Percentiles rank a stretch among this genome's conserved stretches.
phyloP scores from a whole-genome alignment of 1,140 invertebrate species.

The Conus betulinus region DNA sequence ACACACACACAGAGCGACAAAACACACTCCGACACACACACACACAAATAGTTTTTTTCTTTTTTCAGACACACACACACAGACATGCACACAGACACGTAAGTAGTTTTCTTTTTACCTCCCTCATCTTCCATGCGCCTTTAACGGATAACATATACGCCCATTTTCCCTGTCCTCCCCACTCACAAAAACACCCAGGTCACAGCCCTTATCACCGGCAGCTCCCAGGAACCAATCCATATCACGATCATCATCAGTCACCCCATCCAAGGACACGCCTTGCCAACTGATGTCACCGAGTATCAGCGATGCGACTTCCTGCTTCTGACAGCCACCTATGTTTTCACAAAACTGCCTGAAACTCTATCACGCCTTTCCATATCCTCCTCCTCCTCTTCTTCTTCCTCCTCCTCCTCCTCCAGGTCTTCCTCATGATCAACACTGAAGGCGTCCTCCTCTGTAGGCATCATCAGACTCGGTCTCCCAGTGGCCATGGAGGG shows the following conservation, averaged over 20 bases:
- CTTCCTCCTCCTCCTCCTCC: too few relatives aligned
- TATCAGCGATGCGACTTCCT: too few relatives aligned
- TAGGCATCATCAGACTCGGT: not conserved
- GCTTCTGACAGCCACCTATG: too few relatives aligned
- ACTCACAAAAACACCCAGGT: not conserved
- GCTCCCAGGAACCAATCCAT: too few relatives aligned
- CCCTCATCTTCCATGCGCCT: not conserved
- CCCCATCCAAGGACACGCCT: too few relatives aligned
- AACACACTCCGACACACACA: not conserved
- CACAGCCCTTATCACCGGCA: not conserved
- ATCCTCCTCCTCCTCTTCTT: too few relatives aligned
- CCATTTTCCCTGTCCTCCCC: not conserved
- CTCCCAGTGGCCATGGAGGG: not conserved
- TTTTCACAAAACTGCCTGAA: too few relatives aligned
- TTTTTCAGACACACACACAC: not conserved
- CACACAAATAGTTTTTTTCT: not conserved
- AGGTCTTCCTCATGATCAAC: too few relatives aligned
- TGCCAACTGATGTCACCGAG: too few relatives aligned
- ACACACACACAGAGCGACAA: too few relatives aligned
- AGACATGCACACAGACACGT: not conserved
- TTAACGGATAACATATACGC: not conserved
- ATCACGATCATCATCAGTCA: too few relatives aligned
- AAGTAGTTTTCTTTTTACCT: not conserved
- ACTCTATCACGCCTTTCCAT: too few relatives aligned
- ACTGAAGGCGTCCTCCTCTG: not conserved